A percentile compares a stretch with the other conserved stretches of the same genome.
Evolutionary conservation across 92 coral and sea anemone genomes (phyloP).

Genomic region (Siderastrea radians): DNA sequence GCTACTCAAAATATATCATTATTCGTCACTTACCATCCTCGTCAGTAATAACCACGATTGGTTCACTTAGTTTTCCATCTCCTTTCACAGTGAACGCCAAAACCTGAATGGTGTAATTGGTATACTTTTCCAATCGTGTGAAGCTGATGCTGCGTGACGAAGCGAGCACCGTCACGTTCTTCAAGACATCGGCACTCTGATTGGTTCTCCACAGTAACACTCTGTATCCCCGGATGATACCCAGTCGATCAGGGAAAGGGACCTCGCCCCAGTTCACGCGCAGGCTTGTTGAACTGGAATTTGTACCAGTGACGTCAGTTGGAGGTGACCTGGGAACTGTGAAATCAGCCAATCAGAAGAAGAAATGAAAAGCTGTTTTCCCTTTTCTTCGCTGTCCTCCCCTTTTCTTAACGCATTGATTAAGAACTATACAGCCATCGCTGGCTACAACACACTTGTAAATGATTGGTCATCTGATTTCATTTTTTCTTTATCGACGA

Average conservation of each 20-base stretch:
- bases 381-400: too few relatives aligned
- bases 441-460: too few relatives aligned
- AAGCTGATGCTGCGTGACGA: constrained; percentile 36
- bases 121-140: constrained; percentile 61
- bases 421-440: too few relatives aligned
- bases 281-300: constrained; percentile 79
- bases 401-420: too few relatives aligned
- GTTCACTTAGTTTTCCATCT: constrained; percentile 52
- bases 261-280: constrained; percentile 81
- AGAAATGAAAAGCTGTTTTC: neutral
- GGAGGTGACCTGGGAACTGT: constrained; percentile 86
- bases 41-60: constrained; percentile 64
- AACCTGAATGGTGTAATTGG: constrained; percentile 73
- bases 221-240: constrained; percentile 78
- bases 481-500: too few relatives aligned
- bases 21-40: constrained; percentile 75
- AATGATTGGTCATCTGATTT: too few relatives aligned
- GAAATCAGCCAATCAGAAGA: neutral
- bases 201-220: constrained; percentile 31
- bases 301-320: constrained; percentile 45
- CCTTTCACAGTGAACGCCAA: constrained; percentile 77
- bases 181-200: constrained; percentile 22
- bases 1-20: too few relatives aligned
- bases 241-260: constrained; percentile 70
- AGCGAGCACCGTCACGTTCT: constrained; percentile 27